Conservation (phyloP, 2,113 vertebrate genomes). For the Bettongia penicillata region DNA sequence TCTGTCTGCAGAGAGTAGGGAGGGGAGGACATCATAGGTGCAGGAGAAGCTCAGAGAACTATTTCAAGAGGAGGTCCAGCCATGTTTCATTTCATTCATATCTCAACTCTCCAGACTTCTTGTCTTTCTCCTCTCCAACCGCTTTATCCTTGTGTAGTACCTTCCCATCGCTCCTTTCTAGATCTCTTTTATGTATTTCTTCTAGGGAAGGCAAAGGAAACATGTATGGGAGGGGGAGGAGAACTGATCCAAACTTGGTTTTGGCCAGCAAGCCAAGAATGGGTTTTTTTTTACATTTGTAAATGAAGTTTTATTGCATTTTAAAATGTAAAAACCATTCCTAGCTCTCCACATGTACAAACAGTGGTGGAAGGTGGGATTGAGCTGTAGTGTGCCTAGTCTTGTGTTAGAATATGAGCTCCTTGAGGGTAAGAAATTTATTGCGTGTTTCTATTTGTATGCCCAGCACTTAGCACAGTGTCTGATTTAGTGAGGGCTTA, state of each 20-base stretch:
- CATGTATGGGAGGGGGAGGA: background rate
- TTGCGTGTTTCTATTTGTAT: too few species aligned
- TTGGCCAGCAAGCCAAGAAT: background rate
- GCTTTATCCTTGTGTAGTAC: background rate
- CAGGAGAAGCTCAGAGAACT: background rate
- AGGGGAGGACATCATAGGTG: background rate
- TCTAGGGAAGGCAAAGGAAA: background rate
- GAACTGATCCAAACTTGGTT: too few species aligned
- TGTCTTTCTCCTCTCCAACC: background rate
- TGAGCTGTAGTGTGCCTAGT: too few species aligned
- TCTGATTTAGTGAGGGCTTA: too few species aligned
- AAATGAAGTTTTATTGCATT: too few species aligned
- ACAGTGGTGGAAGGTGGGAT: too few species aligned
- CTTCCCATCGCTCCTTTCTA: background rate
- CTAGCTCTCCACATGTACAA: too few species aligned
- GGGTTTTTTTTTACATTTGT: background rate
- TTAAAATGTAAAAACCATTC: too few species aligned
- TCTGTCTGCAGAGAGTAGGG: fast-evolving
- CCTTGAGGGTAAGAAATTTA: too few species aligned
- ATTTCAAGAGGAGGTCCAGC: background rate
- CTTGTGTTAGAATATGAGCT: too few species aligned
- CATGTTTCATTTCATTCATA: background rate
- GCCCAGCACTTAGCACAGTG: too few species aligned
- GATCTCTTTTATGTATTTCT: background rate
- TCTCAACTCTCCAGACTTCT: background rate